These are phyloP conservation scores for Leptogaster cylindrica DNA, from an alignment of 2,888 invertebrate species.

Conservation along the genomic window DNA sequence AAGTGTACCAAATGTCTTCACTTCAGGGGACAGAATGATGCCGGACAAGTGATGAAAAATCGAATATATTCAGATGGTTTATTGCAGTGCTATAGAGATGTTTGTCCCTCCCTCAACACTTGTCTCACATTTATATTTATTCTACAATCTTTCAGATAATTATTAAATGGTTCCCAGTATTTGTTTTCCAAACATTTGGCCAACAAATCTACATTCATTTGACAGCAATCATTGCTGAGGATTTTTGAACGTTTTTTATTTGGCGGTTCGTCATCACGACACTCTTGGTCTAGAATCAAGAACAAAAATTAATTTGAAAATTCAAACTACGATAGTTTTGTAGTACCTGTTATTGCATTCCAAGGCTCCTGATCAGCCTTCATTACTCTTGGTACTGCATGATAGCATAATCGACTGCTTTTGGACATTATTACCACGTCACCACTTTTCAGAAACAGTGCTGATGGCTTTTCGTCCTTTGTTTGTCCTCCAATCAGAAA, in stretches of 20 bases:
- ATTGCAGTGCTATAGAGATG: constrained; percentile 53
- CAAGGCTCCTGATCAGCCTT: constrained; percentile 64
- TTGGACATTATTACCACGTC: constrained; percentile 92
- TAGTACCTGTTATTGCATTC: constrained; percentile 54
- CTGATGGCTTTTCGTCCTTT: constrained; percentile 70
- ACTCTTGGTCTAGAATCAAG: constrained; percentile 6
- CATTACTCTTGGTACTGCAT: constrained; percentile 90
- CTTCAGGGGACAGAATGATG: constrained; percentile 12
- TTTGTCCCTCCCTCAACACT: constrained; percentile 71
- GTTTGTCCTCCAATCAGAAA: constrained; percentile 88
- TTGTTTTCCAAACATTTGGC: constrained; percentile 56
- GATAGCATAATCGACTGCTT: constrained; percentile 83
- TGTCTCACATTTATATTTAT: constrained; percentile 95
- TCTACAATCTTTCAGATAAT: constrained; percentile 74
- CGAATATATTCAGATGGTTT: constrained; percentile 49
- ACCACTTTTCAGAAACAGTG: constrained; percentile 83
- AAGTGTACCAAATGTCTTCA: constrained; percentile 12
- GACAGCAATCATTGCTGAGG: neutral
- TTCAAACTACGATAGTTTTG: neutral
- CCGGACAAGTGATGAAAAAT: constrained; percentile 21
- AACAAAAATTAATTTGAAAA: neutral
- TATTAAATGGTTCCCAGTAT: constrained; percentile 66
- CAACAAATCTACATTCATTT: constrained; percentile 51
- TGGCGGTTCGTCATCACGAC: constrained; percentile 39
- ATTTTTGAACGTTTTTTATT: neutral